These are phyloP conservation scores for Lepisosteus oculatus DNA, from an alignment of 2,113 vertebrate species.

Conservation along the genomic window DNA sequence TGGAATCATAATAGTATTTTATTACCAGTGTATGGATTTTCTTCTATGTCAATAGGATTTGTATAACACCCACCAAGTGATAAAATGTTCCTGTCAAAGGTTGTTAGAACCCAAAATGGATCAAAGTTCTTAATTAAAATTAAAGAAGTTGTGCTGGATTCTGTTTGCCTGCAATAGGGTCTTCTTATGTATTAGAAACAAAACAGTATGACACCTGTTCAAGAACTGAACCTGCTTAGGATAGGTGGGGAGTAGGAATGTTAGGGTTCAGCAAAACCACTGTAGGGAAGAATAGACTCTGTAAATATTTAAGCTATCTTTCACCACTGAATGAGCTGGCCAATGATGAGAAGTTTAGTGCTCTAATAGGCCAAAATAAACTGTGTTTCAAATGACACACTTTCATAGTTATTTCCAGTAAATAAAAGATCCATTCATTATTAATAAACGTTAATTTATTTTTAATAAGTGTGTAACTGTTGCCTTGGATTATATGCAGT, in stretches of 20 bases:
- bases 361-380: background rate
- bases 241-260: background rate
- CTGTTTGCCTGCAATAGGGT: no score
- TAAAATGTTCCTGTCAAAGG: no score
- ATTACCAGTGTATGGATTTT: no score
- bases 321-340: background rate
- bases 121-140: no score
- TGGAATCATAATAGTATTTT: no score
- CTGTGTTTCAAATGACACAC: background rate
- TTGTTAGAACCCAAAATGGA: no score
- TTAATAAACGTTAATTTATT: conserved; percentile 13
- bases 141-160: no score
- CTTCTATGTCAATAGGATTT: no score
- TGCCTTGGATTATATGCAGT: background rate
- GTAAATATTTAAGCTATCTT: conserved; percentile 18
- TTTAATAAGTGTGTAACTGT: conserved; percentile 2
- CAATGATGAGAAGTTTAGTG: background rate
- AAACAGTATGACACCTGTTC: no score
- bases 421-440: background rate
- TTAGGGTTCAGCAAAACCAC: background rate
- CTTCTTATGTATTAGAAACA: no score
- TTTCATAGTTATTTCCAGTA: background rate
- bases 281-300: background rate
- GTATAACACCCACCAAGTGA: no score
- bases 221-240: background rate